Evolutionary conservation across 2,888 invertebrate genomes (phyloP), one percentile per base, ranked within the genome.

Genomic region (Colostygia pectinataria): DNA sequence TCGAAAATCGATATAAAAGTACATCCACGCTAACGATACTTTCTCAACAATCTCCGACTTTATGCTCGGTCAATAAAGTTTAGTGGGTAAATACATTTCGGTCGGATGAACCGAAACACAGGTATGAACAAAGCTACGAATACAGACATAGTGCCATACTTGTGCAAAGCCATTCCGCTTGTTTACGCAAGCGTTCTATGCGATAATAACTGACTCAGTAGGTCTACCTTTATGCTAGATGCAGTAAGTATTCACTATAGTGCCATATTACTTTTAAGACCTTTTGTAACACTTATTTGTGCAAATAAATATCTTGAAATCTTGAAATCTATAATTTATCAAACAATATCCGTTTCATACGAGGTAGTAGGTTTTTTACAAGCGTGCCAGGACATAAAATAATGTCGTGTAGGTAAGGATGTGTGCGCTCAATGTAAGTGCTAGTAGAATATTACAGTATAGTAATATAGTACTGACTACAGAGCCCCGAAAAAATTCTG

Each of bases 1-100:
- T 65, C 66, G 61, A 58, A 59, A 57, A 40, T 28, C 29, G 25
- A 38, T 37, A 37, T 24, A 31, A 37, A 15, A 44, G 24, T 31
- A 24, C 25, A 25, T 25, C 25, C 12, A 18, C 23, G 31, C 15
- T 44, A 53, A 56, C 57, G 33, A 49, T 48, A 55, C 47, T 47
- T 50, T 41, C 9, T 28, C 25, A 29, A 40, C 29, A 27, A 23
- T 12, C 33, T 46, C 36, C 51, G 40, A 34, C 45, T 53, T 61
- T 20, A 10, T 42, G 29, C 36, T 34, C 34, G 29, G 33, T 46
- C 28, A 40, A 34, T 47, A 40, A 46, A 39, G 10, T 46, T 46
- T 33, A 31, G 34, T 47, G 34, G 28, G 27, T 23, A 39, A 39
- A 39, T 45, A 25, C 13, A 25, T 32, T 39, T 34, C 33, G 14